Evolutionary conservation across 1,140 invertebrate genomes (phyloP).

Genomic region (Heliconius nattereri): DNA sequence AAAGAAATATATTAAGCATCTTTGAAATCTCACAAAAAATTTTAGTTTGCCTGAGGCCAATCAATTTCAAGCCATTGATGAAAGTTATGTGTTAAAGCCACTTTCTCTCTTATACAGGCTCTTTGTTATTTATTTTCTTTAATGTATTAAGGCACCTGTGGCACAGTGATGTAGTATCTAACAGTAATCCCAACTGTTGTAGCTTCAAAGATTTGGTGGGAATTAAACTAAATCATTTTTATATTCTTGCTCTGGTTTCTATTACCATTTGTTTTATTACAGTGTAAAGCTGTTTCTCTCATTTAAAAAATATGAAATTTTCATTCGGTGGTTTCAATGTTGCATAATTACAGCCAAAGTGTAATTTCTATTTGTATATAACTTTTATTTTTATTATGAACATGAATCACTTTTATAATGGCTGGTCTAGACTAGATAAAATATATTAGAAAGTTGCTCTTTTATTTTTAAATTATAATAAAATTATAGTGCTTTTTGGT

Average conservation of each 20-base stretch:
- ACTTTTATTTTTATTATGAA: neutral
- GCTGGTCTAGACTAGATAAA: neutral
- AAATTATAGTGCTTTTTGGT: neutral
- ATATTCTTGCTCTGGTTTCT: too few species aligned
- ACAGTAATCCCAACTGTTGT: too few species aligned
- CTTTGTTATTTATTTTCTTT: conserved; percentile 14
- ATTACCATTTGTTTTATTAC: too few species aligned
- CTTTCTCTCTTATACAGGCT: conserved; percentile 23
- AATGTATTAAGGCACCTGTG: neutral
- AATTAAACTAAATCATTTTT: too few species aligned
- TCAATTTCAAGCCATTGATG: conserved; percentile 37
- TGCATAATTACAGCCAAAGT: conserved; percentile 20
- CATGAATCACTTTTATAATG: neutral
- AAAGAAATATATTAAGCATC: conserved; percentile 32
- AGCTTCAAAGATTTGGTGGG: too few species aligned
- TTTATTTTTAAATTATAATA: neutral
- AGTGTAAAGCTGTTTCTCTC: neutral
- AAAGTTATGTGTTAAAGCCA: conserved; percentile 23
- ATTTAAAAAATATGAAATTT: neutral
- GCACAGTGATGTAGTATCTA: too few species aligned
- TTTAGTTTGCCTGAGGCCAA: conserved; percentile 31
- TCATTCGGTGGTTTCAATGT: neutral
- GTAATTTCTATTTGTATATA: neutral
- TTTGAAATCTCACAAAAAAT: conserved; percentile 35
- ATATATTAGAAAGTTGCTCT: neutral